Conservation (phyloP, 2,797 vertebrate species). For the Natrix natrix region DNA sequence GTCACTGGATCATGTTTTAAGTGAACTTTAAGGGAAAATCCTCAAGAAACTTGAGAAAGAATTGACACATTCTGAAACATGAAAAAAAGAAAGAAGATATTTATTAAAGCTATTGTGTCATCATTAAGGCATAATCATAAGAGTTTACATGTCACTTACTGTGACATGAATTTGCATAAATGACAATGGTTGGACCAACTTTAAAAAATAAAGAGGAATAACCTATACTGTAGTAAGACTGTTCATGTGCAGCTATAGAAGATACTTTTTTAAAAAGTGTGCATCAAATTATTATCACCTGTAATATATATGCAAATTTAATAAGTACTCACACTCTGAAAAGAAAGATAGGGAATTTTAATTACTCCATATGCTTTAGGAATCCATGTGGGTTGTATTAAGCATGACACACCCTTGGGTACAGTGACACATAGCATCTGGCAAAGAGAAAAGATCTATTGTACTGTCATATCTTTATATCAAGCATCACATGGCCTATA, state of each 20-base stretch:
- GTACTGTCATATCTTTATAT: constrained; percentile 41
- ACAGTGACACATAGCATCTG: constrained; percentile 40
- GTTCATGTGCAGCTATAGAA: constrained; percentile 10
- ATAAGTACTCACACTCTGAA: constrained; percentile 5
- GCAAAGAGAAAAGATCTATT: constrained; percentile 3
- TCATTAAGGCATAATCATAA: background rate
- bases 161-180: background rate
- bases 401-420: constrained; percentile 42
- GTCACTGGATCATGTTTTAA: background rate
- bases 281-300: background rate
- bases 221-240: background rate
- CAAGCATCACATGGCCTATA: constrained; percentile 19
- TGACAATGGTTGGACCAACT: background rate
- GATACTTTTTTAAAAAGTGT: background rate
- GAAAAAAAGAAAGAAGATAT: background rate
- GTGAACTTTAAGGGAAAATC: background rate
- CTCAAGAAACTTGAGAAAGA: background rate
- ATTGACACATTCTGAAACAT: background rate
- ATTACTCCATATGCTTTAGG: background rate
- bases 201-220: background rate
- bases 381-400: constrained; percentile 35
- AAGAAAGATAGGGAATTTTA: constrained; percentile 45
- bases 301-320: background rate
- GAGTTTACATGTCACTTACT: background rate
- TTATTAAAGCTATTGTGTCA: background rate